Evolutionary conservation across 2,113 vertebrate species (phyloP).

Genomic region (Propithecus coquereli): DNA sequence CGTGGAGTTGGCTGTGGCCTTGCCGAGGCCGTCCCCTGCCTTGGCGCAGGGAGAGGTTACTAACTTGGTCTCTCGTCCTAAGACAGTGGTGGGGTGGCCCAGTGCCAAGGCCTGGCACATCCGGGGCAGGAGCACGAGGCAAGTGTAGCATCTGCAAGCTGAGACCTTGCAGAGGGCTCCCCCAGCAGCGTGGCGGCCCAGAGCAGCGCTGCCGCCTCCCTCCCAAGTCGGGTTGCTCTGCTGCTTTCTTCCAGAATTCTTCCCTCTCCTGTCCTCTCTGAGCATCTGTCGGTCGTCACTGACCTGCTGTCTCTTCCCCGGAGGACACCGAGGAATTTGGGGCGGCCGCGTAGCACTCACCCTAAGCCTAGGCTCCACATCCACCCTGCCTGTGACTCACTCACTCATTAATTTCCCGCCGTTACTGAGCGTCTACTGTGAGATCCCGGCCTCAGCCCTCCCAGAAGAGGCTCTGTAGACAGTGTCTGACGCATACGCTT

Average conservation of each 20-base stretch:
- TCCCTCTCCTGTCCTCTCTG: not conserved
- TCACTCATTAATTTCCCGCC: not conserved
- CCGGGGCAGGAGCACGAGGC: not conserved
- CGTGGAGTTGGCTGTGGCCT: not conserved
- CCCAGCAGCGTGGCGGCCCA: accelerated
- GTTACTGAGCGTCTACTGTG: not conserved
- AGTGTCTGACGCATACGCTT: not conserved
- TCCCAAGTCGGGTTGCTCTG: not conserved
- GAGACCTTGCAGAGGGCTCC: not conserved
- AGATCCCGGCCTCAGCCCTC: not conserved
- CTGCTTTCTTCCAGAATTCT: not conserved
- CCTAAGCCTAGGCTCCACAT: not conserved
- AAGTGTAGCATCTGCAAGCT: accelerated
- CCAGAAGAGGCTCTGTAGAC: not conserved
- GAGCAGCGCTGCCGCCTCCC: not conserved
- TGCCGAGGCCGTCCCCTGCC: not conserved
- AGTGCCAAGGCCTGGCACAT: not conserved
- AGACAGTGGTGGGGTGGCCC: not conserved
- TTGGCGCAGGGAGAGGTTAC: not conserved
- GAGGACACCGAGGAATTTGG: not conserved
- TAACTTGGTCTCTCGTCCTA: not conserved
- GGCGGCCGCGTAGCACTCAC: accelerated
- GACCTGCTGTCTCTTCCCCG: not conserved
- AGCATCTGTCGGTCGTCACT: too few relatives aligned
- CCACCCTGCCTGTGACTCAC: not conserved